Evolutionary conservation across 2,888 invertebrate species (phyloP), one percentile per base, ranked within the genome.

Genomic region (Eristalinus sepulchralis): DNA sequence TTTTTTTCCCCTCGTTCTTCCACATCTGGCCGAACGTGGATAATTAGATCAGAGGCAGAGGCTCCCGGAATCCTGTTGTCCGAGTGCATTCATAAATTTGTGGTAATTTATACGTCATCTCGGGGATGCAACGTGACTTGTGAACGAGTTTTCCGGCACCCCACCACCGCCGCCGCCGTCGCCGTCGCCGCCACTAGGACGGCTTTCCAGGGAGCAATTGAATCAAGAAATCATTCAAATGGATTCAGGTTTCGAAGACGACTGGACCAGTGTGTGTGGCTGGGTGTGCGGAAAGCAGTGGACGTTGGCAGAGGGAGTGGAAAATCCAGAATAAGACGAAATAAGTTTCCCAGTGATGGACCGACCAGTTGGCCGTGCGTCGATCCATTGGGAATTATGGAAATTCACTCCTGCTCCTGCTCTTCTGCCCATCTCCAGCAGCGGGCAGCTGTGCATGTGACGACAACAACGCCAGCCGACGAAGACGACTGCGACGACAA

Each of bases 221-320:
- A 82, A 86, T 85, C 72, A 85, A 82, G 85, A 85, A 85, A 82
- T 82, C 85, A 82, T 82, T 86, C 78, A 82, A 82, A 86, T 86
- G 73, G 73, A 86, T 81, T 81, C 76, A 85, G 85, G 77, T 85
- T 85, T 71, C 81, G 57, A 76, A 70, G 62, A 59, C 55, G 47
- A 68, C 17, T 8, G 47, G 8, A 47, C 47, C 47, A n/a, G 17
- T n/a, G 47, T n/a, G n/a, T 27, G 27, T 27, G n/a, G n/a, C 27
- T 27, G 39, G n/a, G 47, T 39, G 39, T 11, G 39, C 13, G 13
- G 39, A 13, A n/a, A n/a, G n/a, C n/a, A n/a, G n/a, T n/a, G n/a
- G n/a, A n/a, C n/a, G n/a, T n/a, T n/a, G n/a, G 13, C 11, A 17
- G 47, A 17, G 8, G 9, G 17, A 17, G 47, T 47, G 47, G 27